Base-by-base conservation (phyloP, 2,888 invertebrate genomes). In the Himalopsyche anomala region DNA sequence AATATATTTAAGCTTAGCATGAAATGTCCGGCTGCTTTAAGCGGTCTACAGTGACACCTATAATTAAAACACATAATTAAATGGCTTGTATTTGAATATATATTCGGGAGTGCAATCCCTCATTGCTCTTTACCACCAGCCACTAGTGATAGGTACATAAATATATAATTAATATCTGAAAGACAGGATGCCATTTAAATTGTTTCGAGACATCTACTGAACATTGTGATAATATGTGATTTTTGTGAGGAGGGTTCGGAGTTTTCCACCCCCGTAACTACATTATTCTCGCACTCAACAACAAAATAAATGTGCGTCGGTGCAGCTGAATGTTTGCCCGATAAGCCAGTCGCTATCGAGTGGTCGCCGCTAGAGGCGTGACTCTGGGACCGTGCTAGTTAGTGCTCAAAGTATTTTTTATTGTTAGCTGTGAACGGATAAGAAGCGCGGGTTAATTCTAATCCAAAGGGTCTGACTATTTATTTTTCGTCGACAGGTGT, bases 381-480 rank as follows among this genome's bases (percentile, higher is more conserved):
- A 62, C 62, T 6, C 28, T 9, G 19, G 6, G 62, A 19, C n/a
- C 62, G 62, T 62, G 62, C 19, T 55, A 45, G 62, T 62, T 62
- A 3, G 62, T 62, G 62, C 62, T 62, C n/a, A n/a, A n/a, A 56
- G 28, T 9, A 19, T 5, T 62, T 28, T 15, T 62, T 62, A 62
- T 28, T 28, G 62, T 28, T 28, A 19, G 19, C 8, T 62, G 62
- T 62, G 19, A 19, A 62, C 62, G 62, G 62, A n/a, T 28, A 11
- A 62, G 28, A 40, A 82, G 45, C 42, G 82, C 82, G 80, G 83
- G 82, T 83, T 83, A 81, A 74, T 36, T 85, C 40, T 56, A 15
- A 40, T 28, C 28, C 42, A 62, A 42, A 55, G 82, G 36, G 79
- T 74, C 56, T 51, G 55, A 85, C 74, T 56, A 69, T 85, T 51